A percentile compares a stretch with the other conserved stretches of the same genome.
These are phyloP conservation scores for Paracentrotus lividus DNA, from an alignment of 53 echinoderm and acorn worm genomes.

Conservation along the genomic window DNA sequence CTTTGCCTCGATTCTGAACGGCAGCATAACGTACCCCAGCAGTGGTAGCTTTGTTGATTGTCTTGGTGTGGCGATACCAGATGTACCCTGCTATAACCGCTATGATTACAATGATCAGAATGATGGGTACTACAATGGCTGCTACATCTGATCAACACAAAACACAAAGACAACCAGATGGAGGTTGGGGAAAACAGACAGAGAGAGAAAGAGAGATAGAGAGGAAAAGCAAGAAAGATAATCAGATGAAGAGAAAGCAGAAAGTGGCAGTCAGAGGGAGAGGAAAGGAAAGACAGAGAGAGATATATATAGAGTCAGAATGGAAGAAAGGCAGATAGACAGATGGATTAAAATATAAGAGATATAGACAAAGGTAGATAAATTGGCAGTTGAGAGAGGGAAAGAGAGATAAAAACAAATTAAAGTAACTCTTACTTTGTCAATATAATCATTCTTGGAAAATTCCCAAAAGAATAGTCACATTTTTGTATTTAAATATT, in stretches of 20 bases:
- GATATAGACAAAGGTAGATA: neutral
- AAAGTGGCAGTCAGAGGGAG: neutral
- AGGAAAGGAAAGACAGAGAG: neutral
- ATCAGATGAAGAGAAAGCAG: neutral
- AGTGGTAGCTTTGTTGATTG: neutral
- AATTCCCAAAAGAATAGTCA: too few species aligned
- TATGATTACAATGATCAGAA: conserved; percentile 9
- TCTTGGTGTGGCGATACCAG: neutral
- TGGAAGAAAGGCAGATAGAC: neutral
- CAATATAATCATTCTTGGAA: too few species aligned
- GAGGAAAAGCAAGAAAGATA: neutral
- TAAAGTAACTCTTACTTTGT: too few species aligned
- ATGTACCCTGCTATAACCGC: neutral
- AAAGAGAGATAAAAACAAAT: too few species aligned
- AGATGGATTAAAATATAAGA: neutral
- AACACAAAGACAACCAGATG: neutral
- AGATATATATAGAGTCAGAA: neutral
- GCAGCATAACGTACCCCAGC: conserved; percentile 60
- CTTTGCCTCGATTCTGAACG: conserved; percentile 38
- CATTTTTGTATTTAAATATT: too few species aligned
- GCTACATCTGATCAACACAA: neutral
- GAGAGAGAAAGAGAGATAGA: neutral
- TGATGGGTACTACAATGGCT: conserved; percentile 36
- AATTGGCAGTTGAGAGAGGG: neutral
- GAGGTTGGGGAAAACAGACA: neutral